Evolutionary conservation across 2,797 vertebrate genomes (phyloP).

Genomic region (Rhinatrema bivittatum): DNA sequence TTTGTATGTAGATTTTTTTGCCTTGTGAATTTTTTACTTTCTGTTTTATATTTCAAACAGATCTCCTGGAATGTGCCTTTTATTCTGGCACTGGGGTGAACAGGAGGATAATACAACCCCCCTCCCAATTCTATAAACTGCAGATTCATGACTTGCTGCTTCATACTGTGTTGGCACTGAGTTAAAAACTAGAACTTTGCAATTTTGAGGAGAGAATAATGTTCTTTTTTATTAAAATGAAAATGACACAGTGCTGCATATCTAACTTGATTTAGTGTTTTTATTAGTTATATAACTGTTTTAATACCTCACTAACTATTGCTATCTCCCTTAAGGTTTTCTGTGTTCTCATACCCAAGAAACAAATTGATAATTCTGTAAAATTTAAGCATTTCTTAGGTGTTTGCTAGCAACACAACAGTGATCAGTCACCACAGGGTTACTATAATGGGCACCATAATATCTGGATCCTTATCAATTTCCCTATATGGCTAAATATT

Average conservation of each 20-base stretch:
- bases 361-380: constrained; percentile 92
- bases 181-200: constrained; percentile 72
- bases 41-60: constrained; percentile 50
- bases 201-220: constrained; percentile 75
- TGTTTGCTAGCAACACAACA: constrained; percentile 83
- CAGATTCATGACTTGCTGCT: constrained; percentile 69
- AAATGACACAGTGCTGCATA: constrained; percentile 80
- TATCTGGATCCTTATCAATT: constrained; percentile 82
- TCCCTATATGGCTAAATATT: constrained; percentile 71
- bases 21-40: too few species aligned
- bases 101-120: constrained; percentile 53
- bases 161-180: constrained; percentile 65
- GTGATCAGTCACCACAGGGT: constrained; percentile 85
- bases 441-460: constrained; percentile 72
- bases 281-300: constrained; percentile 96
- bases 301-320: constrained; percentile 94
- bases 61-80: constrained; percentile 44
- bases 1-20: too few species aligned
- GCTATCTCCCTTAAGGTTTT: constrained; percentile 80
- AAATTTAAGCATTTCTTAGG: constrained; percentile 89
- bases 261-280: constrained; percentile 90
- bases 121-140: constrained; percentile 64
- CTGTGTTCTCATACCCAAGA: constrained; percentile 80
- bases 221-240: constrained; percentile 79
- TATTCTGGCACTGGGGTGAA: constrained; percentile 40